Evolutionary conservation across 2,888 invertebrate genomes (phyloP), one percentile per base, ranked within the genome.

Genomic region (Linyphia triangularis): DNA sequence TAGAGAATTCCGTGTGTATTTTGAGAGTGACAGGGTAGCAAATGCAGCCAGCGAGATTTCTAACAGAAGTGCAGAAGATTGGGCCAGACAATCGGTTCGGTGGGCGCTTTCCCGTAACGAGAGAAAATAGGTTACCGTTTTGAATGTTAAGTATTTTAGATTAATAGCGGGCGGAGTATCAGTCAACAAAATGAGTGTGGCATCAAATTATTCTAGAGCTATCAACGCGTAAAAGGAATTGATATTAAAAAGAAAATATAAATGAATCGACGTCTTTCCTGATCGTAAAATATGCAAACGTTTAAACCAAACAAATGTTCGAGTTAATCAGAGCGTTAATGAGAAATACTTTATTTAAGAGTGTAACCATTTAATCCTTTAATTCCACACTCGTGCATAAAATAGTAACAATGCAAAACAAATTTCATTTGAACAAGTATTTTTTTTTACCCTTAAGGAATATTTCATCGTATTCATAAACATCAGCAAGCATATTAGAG

Each of bases 101-200:
- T 51, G 51, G n/a, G 51, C 13, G n/a, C n/a, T 51, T 16, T 51
- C n/a, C 51, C 16, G 51, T n/a, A 51, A 51, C 51, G 51, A 51
- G 16, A n/a, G 16, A n/a, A 51, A 51, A 51, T 51, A 51, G 51
- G 51, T 51, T 51, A 51, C n/a, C 51, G 13, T n/a, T n/a, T 51
- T 51, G 51, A 51, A 51, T 51, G 51, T n/a, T 51, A n/a, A 51
- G 51, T 51, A 51, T 51, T 51, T 51, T 51, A 51, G 51, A 51
- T 51, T 51, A 51, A 51, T 51, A 51, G 51, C 0, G 51, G 51
- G 51, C 51, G 51, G 51, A 51, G 3, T n/a, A n/a, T n/a, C 51
- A n/a, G 51, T 16, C 51, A n/a, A n/a, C 51, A 51, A 51, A 51
- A 51, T 51, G n/a, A n/a, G 51, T n/a, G 51, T 51, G 51, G n/a